phyloP scores from a whole-genome alignment of 2,113 vertebrate genomes.

The Panurus biarmicus region DNA sequence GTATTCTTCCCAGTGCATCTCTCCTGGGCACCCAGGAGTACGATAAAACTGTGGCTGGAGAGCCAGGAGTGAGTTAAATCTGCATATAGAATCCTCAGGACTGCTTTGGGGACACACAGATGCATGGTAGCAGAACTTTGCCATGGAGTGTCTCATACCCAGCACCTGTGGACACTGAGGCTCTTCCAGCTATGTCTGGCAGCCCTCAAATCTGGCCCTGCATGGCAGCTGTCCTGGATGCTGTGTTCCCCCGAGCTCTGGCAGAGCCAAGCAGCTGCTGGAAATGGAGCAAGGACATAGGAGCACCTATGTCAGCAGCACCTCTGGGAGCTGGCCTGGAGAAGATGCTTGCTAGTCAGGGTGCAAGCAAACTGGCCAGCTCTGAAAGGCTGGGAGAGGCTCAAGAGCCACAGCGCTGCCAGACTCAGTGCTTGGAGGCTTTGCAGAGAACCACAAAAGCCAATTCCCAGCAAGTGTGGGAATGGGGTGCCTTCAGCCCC shows the following conservation, averaged over 20 bases:
- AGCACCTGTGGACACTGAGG: background rate
- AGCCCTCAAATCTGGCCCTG: background rate
- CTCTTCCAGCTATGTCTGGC: background rate
- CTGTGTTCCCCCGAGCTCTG: fast-evolving
- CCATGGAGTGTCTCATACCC: background rate
- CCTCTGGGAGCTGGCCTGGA: background rate
- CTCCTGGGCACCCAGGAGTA: background rate
- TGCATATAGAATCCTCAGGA: background rate
- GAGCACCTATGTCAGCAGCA: background rate
- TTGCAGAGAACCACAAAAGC: background rate
- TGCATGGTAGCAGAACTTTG: fast-evolving
- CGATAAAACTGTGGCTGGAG: background rate
- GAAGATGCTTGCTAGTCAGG: background rate
- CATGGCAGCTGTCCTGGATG: background rate
- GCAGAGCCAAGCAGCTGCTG: background rate
- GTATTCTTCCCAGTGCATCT: background rate
- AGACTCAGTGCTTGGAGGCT: background rate
- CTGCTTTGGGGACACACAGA: background rate
- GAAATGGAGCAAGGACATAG: background rate
- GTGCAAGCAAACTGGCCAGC: fast-evolving
- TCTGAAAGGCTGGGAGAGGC: background rate
- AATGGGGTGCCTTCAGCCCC: fast-evolving
- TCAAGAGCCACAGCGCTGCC: background rate
- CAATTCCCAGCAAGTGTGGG: background rate
- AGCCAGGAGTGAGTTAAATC: background rate